Base-by-base conservation (phyloP, 2,888 invertebrate genomes). In the Liposcelis brunnea region DNA sequence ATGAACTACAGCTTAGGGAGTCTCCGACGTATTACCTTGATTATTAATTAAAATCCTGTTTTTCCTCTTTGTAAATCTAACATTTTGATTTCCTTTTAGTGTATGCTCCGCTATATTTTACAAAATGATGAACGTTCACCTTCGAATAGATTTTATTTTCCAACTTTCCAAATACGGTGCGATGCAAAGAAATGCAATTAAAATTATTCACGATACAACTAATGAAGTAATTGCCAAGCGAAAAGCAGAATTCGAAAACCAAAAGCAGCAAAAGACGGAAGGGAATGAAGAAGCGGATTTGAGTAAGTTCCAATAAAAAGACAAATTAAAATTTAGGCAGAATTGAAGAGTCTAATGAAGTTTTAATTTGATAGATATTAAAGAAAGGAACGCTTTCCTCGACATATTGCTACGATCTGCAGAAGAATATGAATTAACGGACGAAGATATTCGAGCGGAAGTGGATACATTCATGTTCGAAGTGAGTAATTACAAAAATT, bases 401-500 rank as follows among this genome's bases (percentile, higher is more conserved):
- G 40, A 40, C 40, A 40, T 40, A 6, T 18, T 40, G 6, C 40
- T 40, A 8, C 12, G 21, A 40, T 40, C 40, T 6, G 16, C 40
- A 18, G 40, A 40, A 19, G 15, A 14, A 14, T 16, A n/a, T 12
- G 40, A 19, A 19, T 19, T 40, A 18, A 18, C 18, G 5, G 12
- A 12, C 12, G 40, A 40, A 40, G 40, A 40, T 6, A 40, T 40
- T 18, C 40, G 40, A 12, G 40, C 16, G 6, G 40, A 40, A 19
- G 40, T 40, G 6, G 40, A 40, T 18, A 40, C 40, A 4, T 40
- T 40, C 19, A 40, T 40, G 40, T 40, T 40, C 16, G 40, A 36
- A 18, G 37, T 36, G 37, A 32, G n/a, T 10, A 32, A 10, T 32
- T 32, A 10, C 32, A 32, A 32, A 10, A 11, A n/a, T 32, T 32